A percentile compares a stretch with the other conserved stretches of the same genome.
Conservation (phyloP, 2,888 invertebrate genomes). For the Clivina fossor region DNA sequence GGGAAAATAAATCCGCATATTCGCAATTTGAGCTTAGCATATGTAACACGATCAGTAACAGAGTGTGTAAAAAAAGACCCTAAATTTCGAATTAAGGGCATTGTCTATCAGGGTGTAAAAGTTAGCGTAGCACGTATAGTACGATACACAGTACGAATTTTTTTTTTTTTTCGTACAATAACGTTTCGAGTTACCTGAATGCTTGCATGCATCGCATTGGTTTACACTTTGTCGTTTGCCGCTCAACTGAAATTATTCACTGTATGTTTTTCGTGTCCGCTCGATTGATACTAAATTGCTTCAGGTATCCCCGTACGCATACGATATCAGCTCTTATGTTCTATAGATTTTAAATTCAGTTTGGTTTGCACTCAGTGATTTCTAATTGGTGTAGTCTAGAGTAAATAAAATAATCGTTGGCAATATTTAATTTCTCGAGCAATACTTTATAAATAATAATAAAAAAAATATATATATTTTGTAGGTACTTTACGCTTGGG, state of each 20-base stretch:
- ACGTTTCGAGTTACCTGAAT: slow-evolving; percentile 6
- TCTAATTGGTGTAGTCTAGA: slow-evolving; percentile 24
- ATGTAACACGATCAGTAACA: slow-evolving; percentile 13
- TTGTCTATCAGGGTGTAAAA: slow-evolving; percentile 40
- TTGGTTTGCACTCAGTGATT: not conserved
- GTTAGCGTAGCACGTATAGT: slow-evolving; percentile 32
- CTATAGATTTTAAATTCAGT: not conserved
- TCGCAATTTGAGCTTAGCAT: slow-evolving; percentile 4
- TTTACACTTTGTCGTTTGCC: not conserved
- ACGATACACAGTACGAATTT: slow-evolving; percentile 1
- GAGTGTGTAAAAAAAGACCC: slow-evolving; percentile 24
- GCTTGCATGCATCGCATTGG: not conserved
- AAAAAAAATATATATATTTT: not conserved
- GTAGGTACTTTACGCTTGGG: not conserved
- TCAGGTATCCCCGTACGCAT: not conserved
- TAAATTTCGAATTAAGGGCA: slow-evolving; percentile 35
- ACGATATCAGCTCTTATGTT: slow-evolving; percentile 5
- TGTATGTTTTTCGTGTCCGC: slow-evolving; percentile 6
- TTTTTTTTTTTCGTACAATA: not conserved
- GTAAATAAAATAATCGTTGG: slow-evolving; percentile 23
- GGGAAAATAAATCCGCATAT: no score
- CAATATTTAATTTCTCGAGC: slow-evolving; percentile 23
- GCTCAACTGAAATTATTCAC: slow-evolving; percentile 2
- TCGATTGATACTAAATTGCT: slow-evolving; percentile 19
- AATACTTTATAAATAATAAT: slow-evolving; percentile 17